Base-by-base conservation (phyloP, 2,113 vertebrate species). In the Dissostichus mawsoni region DNA sequence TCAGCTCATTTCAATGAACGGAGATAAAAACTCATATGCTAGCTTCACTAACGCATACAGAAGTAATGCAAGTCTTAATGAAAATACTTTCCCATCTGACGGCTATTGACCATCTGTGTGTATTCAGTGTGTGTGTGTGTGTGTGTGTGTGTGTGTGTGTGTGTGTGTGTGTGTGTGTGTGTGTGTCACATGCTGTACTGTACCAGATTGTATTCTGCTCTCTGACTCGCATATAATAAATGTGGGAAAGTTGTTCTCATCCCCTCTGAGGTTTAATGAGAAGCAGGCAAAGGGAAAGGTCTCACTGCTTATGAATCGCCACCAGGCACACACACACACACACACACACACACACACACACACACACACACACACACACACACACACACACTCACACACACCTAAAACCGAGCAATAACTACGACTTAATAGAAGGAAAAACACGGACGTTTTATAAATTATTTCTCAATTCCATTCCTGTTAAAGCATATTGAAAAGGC, bases 21-120 rank as follows among this genome's bases (percentile, higher is more conserved):
- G 20, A 78, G 78, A 81, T 83, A 74, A 78, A 83, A 88, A 63
- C 52, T 76, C 80, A 84, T 85, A 85, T 77, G 59, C 52, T 82
- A 13, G 33, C 11, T 78, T 78, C 55, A 70, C 69, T 29, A 71
- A 52, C 9, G 29, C 57, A 56, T 47, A 59, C 56, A 57, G 61
- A 41, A 50, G 44, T 62, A 0, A 66, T 69, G 69, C 33, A 62
- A 75, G 67, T 65, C 11, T 51, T 66, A 71, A 85, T 72, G 78
- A 88, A 84, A 80, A 79, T 44, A 70, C 62, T 78, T 78, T 66
- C 53, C 75, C 44, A 25, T 78, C 47, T 81, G 53, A 80, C 80
- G 77, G 69, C 76, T 88, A 90, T 83, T 53, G 88, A 83, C 67
- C 44, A 45, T 18, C 23, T 70, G 69, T 17, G 77, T 58, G 53